phyloP scores from a whole-genome alignment of 2,113 vertebrate species.

The Anas platyrhynchos region DNA sequence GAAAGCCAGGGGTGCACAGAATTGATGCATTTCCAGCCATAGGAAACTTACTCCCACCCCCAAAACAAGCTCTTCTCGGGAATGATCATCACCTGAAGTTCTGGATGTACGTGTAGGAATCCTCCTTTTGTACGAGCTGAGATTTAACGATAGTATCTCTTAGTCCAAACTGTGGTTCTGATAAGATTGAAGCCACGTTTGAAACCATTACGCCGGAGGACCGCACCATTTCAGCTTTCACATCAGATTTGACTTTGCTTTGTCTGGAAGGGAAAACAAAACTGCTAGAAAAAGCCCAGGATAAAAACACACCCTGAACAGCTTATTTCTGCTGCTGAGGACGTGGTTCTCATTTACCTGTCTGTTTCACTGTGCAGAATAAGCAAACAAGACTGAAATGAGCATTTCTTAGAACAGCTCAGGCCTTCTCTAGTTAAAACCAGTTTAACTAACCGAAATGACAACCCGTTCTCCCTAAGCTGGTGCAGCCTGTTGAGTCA shows the following conservation, averaged over 20 bases:
- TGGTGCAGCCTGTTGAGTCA: not conserved
- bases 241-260: slow-evolving; percentile 76
- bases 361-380: not conserved
- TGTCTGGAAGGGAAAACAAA: slow-evolving; percentile 71
- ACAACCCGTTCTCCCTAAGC: not conserved
- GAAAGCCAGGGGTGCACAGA: not conserved
- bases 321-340: not conserved
- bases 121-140: slow-evolving; percentile 87
- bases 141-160: slow-evolving; percentile 90
- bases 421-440: not conserved
- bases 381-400: not conserved
- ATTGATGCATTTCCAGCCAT: not conserved
- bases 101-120: slow-evolving; percentile 86
- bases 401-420: not conserved
- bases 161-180: slow-evolving; percentile 87
- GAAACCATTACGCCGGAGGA: slow-evolving; percentile 79
- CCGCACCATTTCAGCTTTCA: slow-evolving; percentile 81
- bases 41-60: not conserved
- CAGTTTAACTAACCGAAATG: not conserved
- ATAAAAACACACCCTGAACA: not conserved
- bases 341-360: not conserved
- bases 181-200: slow-evolving; percentile 84
- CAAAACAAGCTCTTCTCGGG: not conserved
- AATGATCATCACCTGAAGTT: slow-evolving; percentile 82
- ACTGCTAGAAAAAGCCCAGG: not conserved